Conservation (phyloP, 1,140 invertebrate genomes). For the Araneus ventricosus region DNA sequence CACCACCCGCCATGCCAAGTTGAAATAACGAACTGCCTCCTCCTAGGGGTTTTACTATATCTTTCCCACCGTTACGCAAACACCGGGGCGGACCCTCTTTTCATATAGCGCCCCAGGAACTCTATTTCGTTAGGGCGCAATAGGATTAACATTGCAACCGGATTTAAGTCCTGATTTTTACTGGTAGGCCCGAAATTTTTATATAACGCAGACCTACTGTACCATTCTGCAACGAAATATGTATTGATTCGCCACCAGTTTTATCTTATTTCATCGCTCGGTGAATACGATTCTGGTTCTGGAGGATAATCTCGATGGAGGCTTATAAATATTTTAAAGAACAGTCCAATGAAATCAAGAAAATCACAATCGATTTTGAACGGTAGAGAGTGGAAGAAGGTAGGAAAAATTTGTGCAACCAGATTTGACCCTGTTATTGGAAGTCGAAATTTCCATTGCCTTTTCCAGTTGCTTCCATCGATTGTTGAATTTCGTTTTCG, state of each 20-base stretch:
- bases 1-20: background rate
- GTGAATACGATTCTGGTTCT: background rate
- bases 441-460: constrained; percentile 55
- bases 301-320: constrained; percentile 44
- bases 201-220: background rate
- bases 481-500: constrained; percentile 40
- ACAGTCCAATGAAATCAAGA: constrained; percentile 48
- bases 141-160: constrained; percentile 55
- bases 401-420: constrained; percentile 49
- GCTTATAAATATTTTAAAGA: constrained; percentile 60
- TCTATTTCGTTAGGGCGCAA: constrained; percentile 49
- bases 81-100: constrained; percentile 24
- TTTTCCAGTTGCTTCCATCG: background rate
- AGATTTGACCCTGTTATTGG: constrained; percentile 65
- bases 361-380: constrained; percentile 56
- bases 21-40: constrained; percentile 39
- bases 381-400: background rate
- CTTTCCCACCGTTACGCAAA: constrained; percentile 45
- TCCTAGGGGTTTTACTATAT: constrained; percentile 32
- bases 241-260: background rate
- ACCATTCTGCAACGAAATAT: background rate
- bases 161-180: constrained; percentile 56
- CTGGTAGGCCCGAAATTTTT: constrained; percentile 26
- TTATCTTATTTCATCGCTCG: constrained; percentile 1
- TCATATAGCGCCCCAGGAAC: constrained; percentile 41